Base-by-base conservation (phyloP, 2,797 vertebrate genomes). In the Microctenopoma lineatum region DNA sequence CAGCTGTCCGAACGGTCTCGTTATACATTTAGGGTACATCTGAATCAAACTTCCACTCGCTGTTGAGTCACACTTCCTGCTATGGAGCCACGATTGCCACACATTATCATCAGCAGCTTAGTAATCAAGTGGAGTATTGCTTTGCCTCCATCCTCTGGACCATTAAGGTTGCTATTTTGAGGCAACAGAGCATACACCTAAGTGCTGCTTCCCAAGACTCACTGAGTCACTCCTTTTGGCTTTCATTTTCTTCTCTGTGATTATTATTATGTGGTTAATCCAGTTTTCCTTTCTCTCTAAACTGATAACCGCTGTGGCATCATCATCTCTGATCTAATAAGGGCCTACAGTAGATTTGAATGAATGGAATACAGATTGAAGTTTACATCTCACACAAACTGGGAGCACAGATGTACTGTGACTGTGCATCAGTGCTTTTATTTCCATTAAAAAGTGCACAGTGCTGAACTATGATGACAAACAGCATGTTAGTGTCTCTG, bases 81-180 rank as follows among this genome's bases (percentile, higher is more conserved):
- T 18, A 9, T 29, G 26, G 60, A 73, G 70, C 54, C 59, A 21
- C n/a, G 54, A 55, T 53, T 70, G 70, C 46, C 11, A 63, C 65
- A 62, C 56, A 77, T 80, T 64, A 79, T 73, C 56, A 61, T 70
- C 75, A 73, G 21, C 29, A 70, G 72, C 14, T 66, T 34, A 70
- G 59, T 63, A 75, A 67, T 81, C 66, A 64, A 66, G 53, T 10
- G 44, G 13, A 59, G 48, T 48, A 60, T 65, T 57, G 59, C 70
- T 82, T 66, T 64, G 42, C 59, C 56, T 83, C 68, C 54, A 61
- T 75, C 66, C 32, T 70, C 7, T 12, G 58, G 50, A 53, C 72
- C 75, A 83, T 84, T 86, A 84, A 27, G n/a, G 57, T 27, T 80
- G 54, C 82, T 90, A 82, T 87, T 89, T 77, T 63, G 81, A 75